Percentiles rank a stretch among this genome's conserved stretches.
These are phyloP conservation scores for Vultur gryphus DNA, from an alignment of 2,797 vertebrate species.

Conservation along the genomic window DNA sequence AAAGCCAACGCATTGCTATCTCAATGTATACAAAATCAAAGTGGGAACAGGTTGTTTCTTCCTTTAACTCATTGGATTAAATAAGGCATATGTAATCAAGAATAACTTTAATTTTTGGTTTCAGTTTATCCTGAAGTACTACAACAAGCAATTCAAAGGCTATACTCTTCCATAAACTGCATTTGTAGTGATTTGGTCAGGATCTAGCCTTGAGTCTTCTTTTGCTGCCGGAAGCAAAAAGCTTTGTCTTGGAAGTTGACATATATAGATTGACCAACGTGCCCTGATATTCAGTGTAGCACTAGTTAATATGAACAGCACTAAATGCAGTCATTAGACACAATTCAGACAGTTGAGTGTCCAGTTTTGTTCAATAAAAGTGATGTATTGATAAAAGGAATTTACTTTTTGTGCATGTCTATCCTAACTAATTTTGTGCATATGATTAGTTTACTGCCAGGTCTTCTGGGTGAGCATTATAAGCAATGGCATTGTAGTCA, in stretches of 20 bases:
- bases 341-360: background rate
- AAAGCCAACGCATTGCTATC: background rate
- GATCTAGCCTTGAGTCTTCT: background rate
- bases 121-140: background rate
- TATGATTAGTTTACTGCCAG: conserved; percentile 3
- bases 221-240: background rate
- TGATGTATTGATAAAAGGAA: background rate
- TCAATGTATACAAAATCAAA: background rate
- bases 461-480: background rate
- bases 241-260: background rate
- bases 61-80: background rate
- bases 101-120: background rate
- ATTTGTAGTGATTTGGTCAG: background rate
- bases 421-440: background rate
- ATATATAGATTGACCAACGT: background rate
- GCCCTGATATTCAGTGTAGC: background rate
- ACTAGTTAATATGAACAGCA: background rate
- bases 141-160: background rate
- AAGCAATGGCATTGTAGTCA: background rate
- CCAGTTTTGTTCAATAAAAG: background rate
- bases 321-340: background rate
- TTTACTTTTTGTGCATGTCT: background rate
- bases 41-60: background rate
- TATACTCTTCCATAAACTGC: background rate
- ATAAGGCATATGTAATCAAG: background rate